phyloP scores from a whole-genome alignment of 2,888 invertebrate species.

The Harpalus rufipes region DNA sequence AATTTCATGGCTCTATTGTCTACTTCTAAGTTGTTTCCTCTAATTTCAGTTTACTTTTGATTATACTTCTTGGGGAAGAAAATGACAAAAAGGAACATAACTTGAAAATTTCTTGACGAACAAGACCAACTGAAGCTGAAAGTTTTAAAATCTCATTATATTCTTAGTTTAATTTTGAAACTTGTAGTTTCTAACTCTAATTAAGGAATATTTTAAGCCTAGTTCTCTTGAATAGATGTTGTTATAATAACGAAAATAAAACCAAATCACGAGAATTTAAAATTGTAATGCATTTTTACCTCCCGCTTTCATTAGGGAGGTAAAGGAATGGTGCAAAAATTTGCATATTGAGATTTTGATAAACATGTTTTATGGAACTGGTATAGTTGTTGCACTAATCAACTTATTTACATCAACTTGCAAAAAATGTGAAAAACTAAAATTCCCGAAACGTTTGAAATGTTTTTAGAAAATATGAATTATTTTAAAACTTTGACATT shows the following conservation, averaged over 20 bases:
- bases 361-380: too few relatives aligned
- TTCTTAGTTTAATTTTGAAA: conserved; percentile 43
- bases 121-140: background rate
- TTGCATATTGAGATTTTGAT: too few relatives aligned
- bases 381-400: too few relatives aligned
- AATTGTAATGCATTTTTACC: background rate
- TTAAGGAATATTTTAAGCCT: conserved; percentile 21
- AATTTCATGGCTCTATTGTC: background rate
- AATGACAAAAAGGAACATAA: conserved; percentile 7
- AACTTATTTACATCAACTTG: too few relatives aligned
- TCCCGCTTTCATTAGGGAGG: background rate
- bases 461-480: too few relatives aligned
- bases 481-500: too few relatives aligned
- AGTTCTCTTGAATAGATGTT: background rate
- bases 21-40: background rate
- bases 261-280: background rate
- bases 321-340: too few relatives aligned
- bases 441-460: too few relatives aligned
- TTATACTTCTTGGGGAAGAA: background rate
- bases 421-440: too few relatives aligned
- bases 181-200: conserved; percentile 13
- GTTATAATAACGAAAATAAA: background rate
- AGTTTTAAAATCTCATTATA: conserved; percentile 41
- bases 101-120: conserved; percentile 10
- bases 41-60: conserved; percentile 31